Conservation (phyloP, 2,113 vertebrate species). For the Otis tarda region DNA sequence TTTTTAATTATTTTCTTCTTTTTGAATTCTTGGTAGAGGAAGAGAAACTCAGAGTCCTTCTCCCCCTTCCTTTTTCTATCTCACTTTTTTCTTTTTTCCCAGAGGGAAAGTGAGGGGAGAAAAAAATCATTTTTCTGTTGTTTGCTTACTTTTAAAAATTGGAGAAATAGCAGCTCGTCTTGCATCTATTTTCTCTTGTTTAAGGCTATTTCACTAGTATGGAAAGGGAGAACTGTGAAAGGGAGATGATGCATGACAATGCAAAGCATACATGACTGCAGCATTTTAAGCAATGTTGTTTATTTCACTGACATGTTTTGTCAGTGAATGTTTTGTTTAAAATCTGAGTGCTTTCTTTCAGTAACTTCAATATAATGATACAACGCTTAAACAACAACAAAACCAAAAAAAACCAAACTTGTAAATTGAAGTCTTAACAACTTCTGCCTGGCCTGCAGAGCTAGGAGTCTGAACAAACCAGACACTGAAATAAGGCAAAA, state of each 20-base stretch:
- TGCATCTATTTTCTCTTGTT: not conserved
- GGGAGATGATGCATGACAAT: not conserved
- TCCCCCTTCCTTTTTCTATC: not conserved
- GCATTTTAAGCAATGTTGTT: not conserved
- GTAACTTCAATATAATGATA: not conserved
- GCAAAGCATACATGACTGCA: not conserved
- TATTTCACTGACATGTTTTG: not conserved
- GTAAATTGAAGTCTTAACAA: not conserved
- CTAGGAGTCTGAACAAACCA: not conserved
- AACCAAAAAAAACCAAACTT: not conserved
- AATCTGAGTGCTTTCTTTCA: not conserved
- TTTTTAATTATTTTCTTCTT: not conserved
- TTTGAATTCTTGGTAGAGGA: not conserved
- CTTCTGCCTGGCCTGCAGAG: not conserved
- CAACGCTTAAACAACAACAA: not conserved
- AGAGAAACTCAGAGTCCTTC: not conserved
- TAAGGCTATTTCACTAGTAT: not conserved
- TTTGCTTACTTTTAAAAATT: not conserved
- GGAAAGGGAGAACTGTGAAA: not conserved
- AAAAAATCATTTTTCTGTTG: not conserved
- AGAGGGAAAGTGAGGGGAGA: not conserved
- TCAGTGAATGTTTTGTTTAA: not conserved
- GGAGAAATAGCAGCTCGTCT: not conserved
- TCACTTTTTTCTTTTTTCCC: not conserved
- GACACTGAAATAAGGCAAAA: not conserved